Base-by-base conservation (phyloP, 2,113 vertebrate species). In the Burhinus oedicnemus region DNA sequence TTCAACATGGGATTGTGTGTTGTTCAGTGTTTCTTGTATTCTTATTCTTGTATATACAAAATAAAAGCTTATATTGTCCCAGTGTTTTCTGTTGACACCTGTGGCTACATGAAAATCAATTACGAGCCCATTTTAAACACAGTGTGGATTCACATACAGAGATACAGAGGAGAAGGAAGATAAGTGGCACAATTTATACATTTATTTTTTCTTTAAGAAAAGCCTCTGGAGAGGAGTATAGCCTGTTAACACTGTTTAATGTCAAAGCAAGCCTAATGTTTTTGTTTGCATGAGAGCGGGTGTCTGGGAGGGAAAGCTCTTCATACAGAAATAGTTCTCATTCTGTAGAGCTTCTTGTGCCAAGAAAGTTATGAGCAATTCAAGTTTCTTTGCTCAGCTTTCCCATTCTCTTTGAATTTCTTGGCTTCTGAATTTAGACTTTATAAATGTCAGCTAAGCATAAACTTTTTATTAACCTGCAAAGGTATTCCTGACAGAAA, bases 81-180 rank as follows among this genome's bases (percentile, higher is more conserved):
- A 57, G 17, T 71, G 58, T 36, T 79, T 93, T 88, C 77, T 93
- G 12, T 81, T 96, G 80, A 92, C 44, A 96, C 36, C 40, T 87
- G 40, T 96, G 61, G 80, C 90, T 87, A 60, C 58, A 74, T 71
- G 86, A 84, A 94, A 97, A 95, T 92, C 87, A 97, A 83, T 91
- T 95, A 83, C 62, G 69, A 97, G 20, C n/a, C 80, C 78, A 66
- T 93, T 96, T 97, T 81, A 93, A 98, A 93, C 69, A 65, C 90
- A 95, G 47, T 15, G 0, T 80, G 83, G 29, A 86, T 87, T 64
- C 44, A 66, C 57, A 86, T 40, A 72, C 44, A 83, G 61, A 96
- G 70, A 94, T 86, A 76, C 36, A 80, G 47, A 89, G 47, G 36
- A 89, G 64, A 94, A 92, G 45, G 8, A 72, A 90, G 78, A 84